These are phyloP conservation scores for Montipora efflorescens DNA, from an alignment of 64 coral and sea anemone species.

Conservation along the genomic window DNA sequence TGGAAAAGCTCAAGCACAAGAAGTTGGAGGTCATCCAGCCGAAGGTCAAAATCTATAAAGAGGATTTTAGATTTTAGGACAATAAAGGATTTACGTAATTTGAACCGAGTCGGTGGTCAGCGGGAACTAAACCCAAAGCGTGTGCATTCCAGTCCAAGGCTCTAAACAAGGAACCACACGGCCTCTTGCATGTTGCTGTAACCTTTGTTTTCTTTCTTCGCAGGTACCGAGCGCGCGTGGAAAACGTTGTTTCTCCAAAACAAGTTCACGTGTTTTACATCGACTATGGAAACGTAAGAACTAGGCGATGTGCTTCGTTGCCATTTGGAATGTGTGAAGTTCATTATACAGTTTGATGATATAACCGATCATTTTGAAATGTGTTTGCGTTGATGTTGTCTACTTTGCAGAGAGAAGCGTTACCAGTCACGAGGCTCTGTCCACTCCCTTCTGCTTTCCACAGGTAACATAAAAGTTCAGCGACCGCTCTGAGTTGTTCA, in stretches of 20 bases:
- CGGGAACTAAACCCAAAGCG: too few species aligned
- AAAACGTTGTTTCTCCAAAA: constrained; percentile 66
- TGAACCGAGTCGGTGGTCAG: too few species aligned
- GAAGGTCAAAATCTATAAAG: too few species aligned
- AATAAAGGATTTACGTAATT: too few species aligned
- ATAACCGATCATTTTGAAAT: neutral
- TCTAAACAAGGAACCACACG: too few species aligned
- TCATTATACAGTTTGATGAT: neutral
- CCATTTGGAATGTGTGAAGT: neutral
- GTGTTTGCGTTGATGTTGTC: neutral
- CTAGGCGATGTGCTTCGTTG: neutral
- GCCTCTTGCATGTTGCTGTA: too few species aligned
- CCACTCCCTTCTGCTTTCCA: constrained; percentile 81
- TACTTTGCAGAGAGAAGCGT: constrained; percentile 79
- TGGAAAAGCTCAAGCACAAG: too few species aligned
- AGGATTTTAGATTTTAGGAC: too few species aligned
- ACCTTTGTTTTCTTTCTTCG: neutral
- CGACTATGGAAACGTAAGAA: constrained; percentile 98
- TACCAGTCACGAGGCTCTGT: constrained; percentile 83
- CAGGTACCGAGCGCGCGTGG: constrained; percentile 91
- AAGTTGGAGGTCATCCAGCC: too few species aligned
- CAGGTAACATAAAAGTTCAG: constrained; percentile 40
- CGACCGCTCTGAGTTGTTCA: too few species aligned
- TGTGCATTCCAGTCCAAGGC: too few species aligned
- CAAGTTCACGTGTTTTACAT: constrained; percentile 92